Evolutionary conservation across 2,113 vertebrate genomes (phyloP).

Genomic region (Coptodon rendalli): DNA sequence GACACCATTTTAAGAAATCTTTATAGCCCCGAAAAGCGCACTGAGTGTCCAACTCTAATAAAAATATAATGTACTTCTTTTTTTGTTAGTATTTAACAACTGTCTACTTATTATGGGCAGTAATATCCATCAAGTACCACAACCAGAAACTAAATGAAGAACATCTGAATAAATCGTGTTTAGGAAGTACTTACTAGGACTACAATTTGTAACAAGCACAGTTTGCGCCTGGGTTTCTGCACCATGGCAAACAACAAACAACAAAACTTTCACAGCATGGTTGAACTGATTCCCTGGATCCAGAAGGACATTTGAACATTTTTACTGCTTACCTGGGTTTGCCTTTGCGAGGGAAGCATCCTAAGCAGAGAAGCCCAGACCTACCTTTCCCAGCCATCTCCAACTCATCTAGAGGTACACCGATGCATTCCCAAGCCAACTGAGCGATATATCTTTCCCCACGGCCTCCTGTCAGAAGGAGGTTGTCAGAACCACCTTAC

Average conservation of each 20-base stretch:
- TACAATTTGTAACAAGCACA: accelerated
- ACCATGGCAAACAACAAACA: neutral
- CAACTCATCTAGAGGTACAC: accelerated
- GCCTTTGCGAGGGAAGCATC: accelerated
- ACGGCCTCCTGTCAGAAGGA: neutral
- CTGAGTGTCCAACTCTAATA: neutral
- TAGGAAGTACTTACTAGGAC: neutral
- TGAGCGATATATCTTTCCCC: accelerated
- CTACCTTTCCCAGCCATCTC: neutral
- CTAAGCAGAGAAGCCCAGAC: neutral
- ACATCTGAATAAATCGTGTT: neutral
- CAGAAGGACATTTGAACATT: neutral
- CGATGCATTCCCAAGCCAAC: accelerated
- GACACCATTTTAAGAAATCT: neutral
- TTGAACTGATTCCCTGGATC: neutral
- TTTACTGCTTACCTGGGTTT: neutral
- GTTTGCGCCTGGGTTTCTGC: accelerated
- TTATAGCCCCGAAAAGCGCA: accelerated
- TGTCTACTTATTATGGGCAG: neutral
- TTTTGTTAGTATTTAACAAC: neutral
- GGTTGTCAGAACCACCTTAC: neutral
- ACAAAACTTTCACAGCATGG: neutral
- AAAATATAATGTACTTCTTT: neutral
- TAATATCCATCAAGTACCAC: neutral
- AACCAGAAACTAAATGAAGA: neutral